These are phyloP conservation scores for Drosophila biarmipes DNA, from an alignment of 1,140 invertebrate genomes.

Conservation along the genomic window DNA sequence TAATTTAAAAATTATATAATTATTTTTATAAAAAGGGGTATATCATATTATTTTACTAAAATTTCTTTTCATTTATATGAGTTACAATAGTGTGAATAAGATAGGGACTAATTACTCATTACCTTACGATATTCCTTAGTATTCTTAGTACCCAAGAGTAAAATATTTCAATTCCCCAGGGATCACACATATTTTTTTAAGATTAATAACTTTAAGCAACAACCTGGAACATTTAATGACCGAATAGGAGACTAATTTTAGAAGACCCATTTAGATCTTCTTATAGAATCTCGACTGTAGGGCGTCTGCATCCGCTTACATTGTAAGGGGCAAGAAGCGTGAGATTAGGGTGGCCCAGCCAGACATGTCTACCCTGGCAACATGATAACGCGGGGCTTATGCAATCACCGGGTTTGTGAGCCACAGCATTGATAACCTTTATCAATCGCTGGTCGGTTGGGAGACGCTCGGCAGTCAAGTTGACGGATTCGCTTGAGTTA, in stretches of 20 bases:
- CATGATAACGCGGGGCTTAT: constrained; percentile 42
- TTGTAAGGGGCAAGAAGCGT: constrained; percentile 39
- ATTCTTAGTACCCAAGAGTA: no score
- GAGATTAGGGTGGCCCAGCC: constrained; percentile 29
- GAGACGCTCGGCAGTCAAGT: constrained; percentile 1
- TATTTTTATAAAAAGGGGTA: no score
- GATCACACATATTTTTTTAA: no score
- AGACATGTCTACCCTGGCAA: constrained; percentile 53
- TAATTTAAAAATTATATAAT: no score
- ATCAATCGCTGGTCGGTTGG: constrained; percentile 24
- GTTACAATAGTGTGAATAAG: no score
- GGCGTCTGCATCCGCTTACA: constrained; percentile 37
- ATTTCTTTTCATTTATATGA: no score
- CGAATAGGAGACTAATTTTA: not conserved
- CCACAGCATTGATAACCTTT: constrained; percentile 42
- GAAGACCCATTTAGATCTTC: not conserved
- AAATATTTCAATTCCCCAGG: no score
- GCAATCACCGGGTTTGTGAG: constrained; percentile 29
- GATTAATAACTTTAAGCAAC: no score
- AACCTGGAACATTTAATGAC: not conserved
- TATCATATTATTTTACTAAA: no score
- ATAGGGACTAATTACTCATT: no score
- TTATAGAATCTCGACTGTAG: constrained; percentile 5
- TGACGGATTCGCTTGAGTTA: constrained; percentile 38
- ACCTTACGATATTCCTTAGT: no score